phyloP scores from a whole-genome alignment of 2,888 invertebrate species.

The Dynastes maya region DNA sequence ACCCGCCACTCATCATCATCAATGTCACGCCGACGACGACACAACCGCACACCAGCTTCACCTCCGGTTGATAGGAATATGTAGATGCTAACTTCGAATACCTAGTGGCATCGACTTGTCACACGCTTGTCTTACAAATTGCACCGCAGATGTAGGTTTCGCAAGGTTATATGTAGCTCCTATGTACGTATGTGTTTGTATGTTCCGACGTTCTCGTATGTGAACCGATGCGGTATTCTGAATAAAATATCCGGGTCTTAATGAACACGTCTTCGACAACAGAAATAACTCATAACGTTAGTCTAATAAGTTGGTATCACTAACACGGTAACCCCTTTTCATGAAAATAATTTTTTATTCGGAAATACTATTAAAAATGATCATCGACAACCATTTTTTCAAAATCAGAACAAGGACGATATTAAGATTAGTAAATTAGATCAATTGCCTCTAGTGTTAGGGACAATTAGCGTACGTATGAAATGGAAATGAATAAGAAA shows the following conservation, averaged over 20 bases:
- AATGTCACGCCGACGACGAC: conserved; percentile 34
- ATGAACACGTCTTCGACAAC: background rate
- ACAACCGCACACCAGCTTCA: conserved; percentile 38
- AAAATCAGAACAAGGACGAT: no score
- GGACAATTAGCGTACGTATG: no score
- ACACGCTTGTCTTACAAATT: conserved; percentile 44
- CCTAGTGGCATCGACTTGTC: conserved; percentile 6
- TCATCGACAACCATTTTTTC: no score
- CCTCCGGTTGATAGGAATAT: background rate
- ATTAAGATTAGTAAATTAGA: no score
- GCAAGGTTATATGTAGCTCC: background rate
- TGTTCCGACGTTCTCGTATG: background rate
- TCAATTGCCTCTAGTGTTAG: no score
- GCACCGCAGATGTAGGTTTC: conserved; percentile 31
- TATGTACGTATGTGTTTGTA: conserved; percentile 1
- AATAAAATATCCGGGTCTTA: conserved; percentile 14
- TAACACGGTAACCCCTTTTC: no score
- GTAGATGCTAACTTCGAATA: background rate
- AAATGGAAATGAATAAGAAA: no score
- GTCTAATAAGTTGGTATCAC: no score
- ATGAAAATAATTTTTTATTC: no score
- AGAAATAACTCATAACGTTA: background rate
- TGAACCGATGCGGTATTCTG: conserved; percentile 13
- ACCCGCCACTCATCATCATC: conserved; percentile 59
- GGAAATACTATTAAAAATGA: no score